These are phyloP conservation scores for Apis dorsata DNA, from an alignment of 1,140 invertebrate species.

Conservation along the genomic window DNA sequence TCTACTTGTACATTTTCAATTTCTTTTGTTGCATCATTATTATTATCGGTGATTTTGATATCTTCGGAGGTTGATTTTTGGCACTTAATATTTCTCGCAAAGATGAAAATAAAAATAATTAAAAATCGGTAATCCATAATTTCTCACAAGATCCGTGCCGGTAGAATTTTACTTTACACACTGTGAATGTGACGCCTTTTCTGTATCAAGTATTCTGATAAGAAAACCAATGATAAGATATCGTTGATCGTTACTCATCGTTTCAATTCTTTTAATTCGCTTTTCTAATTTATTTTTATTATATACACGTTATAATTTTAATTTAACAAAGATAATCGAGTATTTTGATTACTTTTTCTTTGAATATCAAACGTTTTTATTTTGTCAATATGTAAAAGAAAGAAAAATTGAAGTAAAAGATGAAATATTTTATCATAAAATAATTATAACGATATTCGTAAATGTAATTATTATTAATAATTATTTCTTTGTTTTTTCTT, in stretches of 20 bases:
- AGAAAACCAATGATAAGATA: constrained; percentile 64
- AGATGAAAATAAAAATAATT: background rate
- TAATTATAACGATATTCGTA: background rate
- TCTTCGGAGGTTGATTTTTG: background rate
- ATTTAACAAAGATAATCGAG: background rate
- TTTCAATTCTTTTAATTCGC: constrained; percentile 2
- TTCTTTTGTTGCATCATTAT: background rate
- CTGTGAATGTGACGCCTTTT: constrained; percentile 10
- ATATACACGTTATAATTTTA: background rate
- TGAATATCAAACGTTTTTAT: background rate
- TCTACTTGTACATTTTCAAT: too few relatives aligned
- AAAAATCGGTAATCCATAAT: constrained; percentile 39
- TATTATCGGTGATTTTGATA: fast-evolving
- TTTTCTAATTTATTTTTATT: background rate
- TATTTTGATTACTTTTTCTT: background rate
- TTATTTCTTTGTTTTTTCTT: too few relatives aligned
- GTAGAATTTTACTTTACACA: background rate
- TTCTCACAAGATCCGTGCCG: background rate
- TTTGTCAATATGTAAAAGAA: background rate
- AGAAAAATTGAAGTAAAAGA: background rate
- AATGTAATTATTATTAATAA: background rate
- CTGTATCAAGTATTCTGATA: constrained; percentile 53
- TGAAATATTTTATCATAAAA: too few relatives aligned
- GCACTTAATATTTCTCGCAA: constrained; percentile 2
- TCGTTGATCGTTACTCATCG: constrained; percentile 60